Base-by-base conservation (phyloP, 2,888 invertebrate genomes). In the Clistopyga incitator region DNA sequence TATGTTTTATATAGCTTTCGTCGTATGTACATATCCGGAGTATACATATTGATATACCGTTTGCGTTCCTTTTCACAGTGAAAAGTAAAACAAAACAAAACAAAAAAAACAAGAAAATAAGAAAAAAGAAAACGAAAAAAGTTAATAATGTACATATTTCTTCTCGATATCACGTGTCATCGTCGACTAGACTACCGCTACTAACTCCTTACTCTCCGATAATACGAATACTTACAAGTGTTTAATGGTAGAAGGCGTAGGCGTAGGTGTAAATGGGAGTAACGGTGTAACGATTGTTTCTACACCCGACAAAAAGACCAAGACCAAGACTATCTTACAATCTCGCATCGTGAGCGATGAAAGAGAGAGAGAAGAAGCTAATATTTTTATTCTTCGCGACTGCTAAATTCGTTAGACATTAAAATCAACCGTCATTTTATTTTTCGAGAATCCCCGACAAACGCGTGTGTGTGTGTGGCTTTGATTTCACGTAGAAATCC, bases 21-120 rank as follows among this genome's bases (percentile, higher is more conserved):
- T 71, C 77, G 78, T 81, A 81, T 85, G 85, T 85, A 85, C 85
- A 85, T 85, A 85, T 85, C 85, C 78, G 81, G 78, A 84, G 54
- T 74, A 84, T 68, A 74, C 80, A 78, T 79, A 79, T 83, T 79
- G 79, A 79, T 79, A 83, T 74, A 70, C 72, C 78, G 65, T 79
- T 78, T 75, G 78, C 82, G 74, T 74, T 82, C 78, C 54, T 82
- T 78, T 67, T 47, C 54, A 68, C 72, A 77, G 61, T 68, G 29
- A 50, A 76, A n/a, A 47, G 42, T 75, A 71, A 20, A 20, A 61
- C 3, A 18, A 61, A 61, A 34, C 2, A 59, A 59, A 6, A 61
- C n/a, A n/a, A n/a, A n/a, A n/a, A n/a, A n/a, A n/a, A n/a, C n/a
- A n/a, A n/a, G n/a, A n/a, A n/a, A n/a, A n/a, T n/a, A 61, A 4